These are phyloP conservation scores for Parauchenoglanis ngamensis DNA, from an alignment of 2,797 vertebrate genomes.

Conservation along the genomic window DNA sequence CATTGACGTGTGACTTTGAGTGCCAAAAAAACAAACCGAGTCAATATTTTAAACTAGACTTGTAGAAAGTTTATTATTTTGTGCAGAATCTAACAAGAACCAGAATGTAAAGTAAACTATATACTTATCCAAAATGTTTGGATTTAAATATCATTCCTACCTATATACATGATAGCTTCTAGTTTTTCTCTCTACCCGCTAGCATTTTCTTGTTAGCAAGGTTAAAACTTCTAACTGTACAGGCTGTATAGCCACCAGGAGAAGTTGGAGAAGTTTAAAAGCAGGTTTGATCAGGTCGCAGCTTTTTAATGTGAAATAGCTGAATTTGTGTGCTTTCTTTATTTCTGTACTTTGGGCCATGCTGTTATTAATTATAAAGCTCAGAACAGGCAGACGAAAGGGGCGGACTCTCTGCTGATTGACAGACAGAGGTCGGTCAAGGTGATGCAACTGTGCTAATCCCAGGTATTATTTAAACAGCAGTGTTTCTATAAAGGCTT, in stretches of 20 bases:
- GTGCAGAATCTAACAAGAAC: not conserved
- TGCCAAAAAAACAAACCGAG: too few relatives aligned
- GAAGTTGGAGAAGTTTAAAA: not conserved
- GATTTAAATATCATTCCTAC: not conserved
- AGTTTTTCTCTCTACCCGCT: not conserved
- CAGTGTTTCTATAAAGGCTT: not conserved
- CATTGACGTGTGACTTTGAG: not conserved
- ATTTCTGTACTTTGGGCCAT: not conserved
- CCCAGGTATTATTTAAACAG: slow-evolving; percentile 2
- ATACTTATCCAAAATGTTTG: not conserved
- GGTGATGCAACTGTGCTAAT: not conserved
- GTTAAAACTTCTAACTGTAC: not conserved
- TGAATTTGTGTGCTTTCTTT: not conserved
- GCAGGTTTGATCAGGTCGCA: not conserved
- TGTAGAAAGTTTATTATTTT: not conserved
- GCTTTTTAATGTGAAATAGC: not conserved
- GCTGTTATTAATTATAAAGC: not conserved
- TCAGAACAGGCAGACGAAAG: not conserved
- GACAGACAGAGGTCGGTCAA: not conserved
- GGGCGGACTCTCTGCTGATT: not conserved
- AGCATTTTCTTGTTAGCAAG: not conserved
- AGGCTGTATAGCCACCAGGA: not conserved
- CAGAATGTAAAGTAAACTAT: not conserved
- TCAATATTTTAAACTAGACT: not conserved
- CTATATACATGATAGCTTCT: not conserved